Percentiles rank a stretch among this genome's conserved stretches.
Evolutionary conservation across 53 echinoderm and acorn worm species (phyloP).

Genomic region (Actinopyga echinites): DNA sequence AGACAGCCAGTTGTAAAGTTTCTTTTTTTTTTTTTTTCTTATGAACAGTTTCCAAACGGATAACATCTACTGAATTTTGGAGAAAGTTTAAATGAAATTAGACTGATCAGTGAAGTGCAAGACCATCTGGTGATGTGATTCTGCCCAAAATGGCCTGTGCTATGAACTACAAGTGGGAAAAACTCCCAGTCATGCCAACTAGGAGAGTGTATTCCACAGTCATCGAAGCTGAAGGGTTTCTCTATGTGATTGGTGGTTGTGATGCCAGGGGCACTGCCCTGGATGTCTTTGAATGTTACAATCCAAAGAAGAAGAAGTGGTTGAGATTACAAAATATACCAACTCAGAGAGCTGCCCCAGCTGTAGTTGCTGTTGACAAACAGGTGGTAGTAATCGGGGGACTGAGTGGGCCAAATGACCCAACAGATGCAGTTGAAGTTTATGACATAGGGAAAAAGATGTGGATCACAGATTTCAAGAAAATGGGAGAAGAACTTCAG

Average conservation of each 20-base stretch:
- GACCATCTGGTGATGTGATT: too few relatives aligned
- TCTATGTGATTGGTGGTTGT: conserved; percentile 89
- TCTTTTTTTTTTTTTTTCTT: too few relatives aligned
- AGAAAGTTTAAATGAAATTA: too few relatives aligned
- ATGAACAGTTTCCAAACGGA: too few relatives aligned
- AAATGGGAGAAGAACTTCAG: conserved; percentile 77
- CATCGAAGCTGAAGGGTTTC: conserved; percentile 65
- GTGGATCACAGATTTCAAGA: conserved; percentile 75
- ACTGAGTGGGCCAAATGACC: conserved; percentile 67
- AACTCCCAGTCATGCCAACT: conserved; percentile 72
- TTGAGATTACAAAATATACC: conserved; percentile 76
- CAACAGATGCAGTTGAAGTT: conserved; percentile 80
- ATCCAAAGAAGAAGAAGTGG: conserved; percentile 96
- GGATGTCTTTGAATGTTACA: conserved; percentile 89
- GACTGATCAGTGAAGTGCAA: too few relatives aligned
- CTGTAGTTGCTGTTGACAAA: conserved; percentile 60
- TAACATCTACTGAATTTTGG: too few relatives aligned
- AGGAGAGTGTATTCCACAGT: conserved; percentile 83
- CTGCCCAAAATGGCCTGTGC: conserved; percentile 21
- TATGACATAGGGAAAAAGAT: conserved; percentile 81
- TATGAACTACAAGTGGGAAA: conserved; percentile 72
- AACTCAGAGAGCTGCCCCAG: conserved; percentile 74
- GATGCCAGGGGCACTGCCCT: conserved; percentile 76
- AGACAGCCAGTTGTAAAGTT: too few relatives aligned
- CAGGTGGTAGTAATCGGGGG: conserved; percentile 87